phyloP scores from a whole-genome alignment of 2,888 invertebrate genomes.

The Pachymerium ferrugineum region DNA sequence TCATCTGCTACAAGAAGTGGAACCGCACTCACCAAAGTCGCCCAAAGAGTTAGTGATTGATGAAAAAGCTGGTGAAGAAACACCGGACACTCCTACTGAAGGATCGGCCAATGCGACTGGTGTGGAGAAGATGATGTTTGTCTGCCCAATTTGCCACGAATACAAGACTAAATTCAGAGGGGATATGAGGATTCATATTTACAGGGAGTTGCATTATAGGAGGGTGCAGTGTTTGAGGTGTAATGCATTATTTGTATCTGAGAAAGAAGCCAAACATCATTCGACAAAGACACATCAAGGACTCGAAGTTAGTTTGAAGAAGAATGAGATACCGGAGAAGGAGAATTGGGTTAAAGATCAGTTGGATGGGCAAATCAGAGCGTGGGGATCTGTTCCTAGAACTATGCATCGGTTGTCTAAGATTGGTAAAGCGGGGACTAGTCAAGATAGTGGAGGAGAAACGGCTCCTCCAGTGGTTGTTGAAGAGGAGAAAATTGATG shows the following conservation, averaged over 20 bases:
- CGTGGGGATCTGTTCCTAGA: slow-evolving; percentile 17
- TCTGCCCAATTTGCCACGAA: slow-evolving; percentile 58
- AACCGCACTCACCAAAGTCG: too few species aligned
- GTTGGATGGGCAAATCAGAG: slow-evolving; percentile 12
- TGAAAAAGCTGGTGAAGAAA: background rate
- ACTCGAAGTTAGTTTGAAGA: background rate
- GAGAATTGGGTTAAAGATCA: slow-evolving; percentile 32
- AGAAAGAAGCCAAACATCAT: slow-evolving; percentile 33
- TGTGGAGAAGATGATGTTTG: background rate
- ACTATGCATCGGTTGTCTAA: background rate
- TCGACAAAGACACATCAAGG: slow-evolving; percentile 25
- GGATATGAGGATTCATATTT: slow-evolving; percentile 62
- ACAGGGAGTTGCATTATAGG: slow-evolving; percentile 61
- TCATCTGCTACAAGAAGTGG: too few species aligned
- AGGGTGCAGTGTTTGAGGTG: slow-evolving; percentile 47
- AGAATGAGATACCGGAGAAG: slow-evolving; percentile 29
- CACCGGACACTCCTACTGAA: background rate
- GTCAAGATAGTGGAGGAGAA: background rate
- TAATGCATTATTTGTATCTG: slow-evolving; percentile 28
- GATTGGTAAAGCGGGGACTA: background rate
- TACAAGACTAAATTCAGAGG: slow-evolving; percentile 56
- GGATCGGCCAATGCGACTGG: background rate
- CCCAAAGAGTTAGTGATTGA: background rate
- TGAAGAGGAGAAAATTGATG: background rate
- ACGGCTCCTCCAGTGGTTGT: too few species aligned